Base-by-base conservation (phyloP, 2,888 invertebrate species). In the Metellina segmentata region DNA sequence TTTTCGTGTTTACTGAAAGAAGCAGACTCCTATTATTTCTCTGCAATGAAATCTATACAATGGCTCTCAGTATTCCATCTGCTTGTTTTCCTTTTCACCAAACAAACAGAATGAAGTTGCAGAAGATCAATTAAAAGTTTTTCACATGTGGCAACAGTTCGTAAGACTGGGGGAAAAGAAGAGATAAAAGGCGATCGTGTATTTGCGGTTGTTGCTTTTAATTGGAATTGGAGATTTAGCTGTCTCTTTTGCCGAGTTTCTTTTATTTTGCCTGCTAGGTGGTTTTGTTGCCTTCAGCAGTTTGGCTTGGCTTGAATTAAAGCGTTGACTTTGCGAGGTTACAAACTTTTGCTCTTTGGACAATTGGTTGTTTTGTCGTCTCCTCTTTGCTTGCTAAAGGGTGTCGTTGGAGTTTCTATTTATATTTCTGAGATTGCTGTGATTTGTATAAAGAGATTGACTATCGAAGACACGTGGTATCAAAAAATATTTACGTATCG, bases 201-300 rank as follows among this genome's bases (percentile, higher is more conserved):
- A 51, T 85, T 72, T 82, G 53, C 61, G 75, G 85, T 74, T 75
- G 85, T 74, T 53, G 74, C 85, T 75, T 85, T 85, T 85, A 85
- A 85, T 85, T 85, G 85, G 85, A 75, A 72, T 53, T 85, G 53
- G 75, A 75, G 85, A 85, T 72, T 85, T 85, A 85, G 74, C 48
- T 75, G 34, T 78, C 4, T 75, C 85, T 61, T 61, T 75, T 75
- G 74, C 13, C 61, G 11, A 61, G 16, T 61, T 61, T 34, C 48
- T 34, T 61, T 61, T 79, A 53, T 20, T 61, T 16, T 69, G 8
- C 11, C 61, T 79, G 53, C 53, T 61, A 16, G 19, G 52, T 0
- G 1, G 13, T 20, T 20, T 20, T 61, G 16, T 85, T 85, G 13
- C 61, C 72, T n/a, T n/a, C 19, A 51, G 51, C 51, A 52, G n/a